Conservation (phyloP, 2,113 vertebrate species). For the Ammospiza nelsoni region DNA sequence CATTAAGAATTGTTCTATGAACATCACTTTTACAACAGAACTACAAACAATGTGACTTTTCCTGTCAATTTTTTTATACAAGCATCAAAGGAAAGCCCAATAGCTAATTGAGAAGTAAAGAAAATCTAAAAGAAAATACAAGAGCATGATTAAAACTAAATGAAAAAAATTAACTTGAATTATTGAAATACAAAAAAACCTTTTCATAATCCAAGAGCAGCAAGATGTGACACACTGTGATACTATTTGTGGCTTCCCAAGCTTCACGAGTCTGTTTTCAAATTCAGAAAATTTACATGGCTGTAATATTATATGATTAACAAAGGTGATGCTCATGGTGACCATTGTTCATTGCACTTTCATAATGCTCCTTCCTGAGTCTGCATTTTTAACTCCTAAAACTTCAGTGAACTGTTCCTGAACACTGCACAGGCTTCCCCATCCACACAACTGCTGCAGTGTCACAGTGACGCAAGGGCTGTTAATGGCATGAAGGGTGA, state of each 20-base stretch:
- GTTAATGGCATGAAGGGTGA: background rate
- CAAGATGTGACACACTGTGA: background rate
- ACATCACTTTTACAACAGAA: background rate
- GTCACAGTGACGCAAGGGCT: background rate
- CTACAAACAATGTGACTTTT: background rate
- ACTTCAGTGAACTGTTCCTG: background rate
- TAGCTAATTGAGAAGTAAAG: background rate
- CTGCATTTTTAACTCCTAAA: background rate
- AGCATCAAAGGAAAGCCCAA: background rate
- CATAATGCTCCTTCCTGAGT: background rate
- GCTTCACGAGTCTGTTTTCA: background rate
- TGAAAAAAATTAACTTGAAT: background rate
- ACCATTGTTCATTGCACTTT: background rate
- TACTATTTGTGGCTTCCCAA: background rate
- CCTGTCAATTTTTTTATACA: background rate
- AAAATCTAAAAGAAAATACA: background rate
- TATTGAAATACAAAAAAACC: background rate
- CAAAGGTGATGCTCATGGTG: background rate
- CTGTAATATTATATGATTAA: background rate
- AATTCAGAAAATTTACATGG: background rate
- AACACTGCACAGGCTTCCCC: background rate
- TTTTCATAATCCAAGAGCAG: background rate
- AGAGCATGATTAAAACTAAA: background rate
- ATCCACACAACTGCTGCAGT: background rate
- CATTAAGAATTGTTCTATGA: background rate